A percentile compares a stretch with the other conserved stretches of the same genome.
phyloP scores from a whole-genome alignment of 2,888 invertebrate genomes.

The Willowsia nigromaculata region DNA sequence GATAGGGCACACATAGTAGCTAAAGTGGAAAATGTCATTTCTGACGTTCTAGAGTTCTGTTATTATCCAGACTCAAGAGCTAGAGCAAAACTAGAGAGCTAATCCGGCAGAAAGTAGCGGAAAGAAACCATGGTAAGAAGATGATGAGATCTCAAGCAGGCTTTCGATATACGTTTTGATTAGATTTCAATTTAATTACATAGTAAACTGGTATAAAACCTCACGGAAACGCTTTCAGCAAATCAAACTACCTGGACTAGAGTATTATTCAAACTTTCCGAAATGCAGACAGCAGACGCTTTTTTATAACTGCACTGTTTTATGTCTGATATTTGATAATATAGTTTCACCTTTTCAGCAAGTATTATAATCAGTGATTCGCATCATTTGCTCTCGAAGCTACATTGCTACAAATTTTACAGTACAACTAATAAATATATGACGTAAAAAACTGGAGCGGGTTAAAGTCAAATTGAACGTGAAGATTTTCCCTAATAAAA shows the following conservation, averaged over 20 bases:
- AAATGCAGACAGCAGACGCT: too few species aligned
- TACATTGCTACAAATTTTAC: not conserved
- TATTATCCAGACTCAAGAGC: constrained; percentile 6
- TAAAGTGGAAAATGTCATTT: constrained; percentile 16
- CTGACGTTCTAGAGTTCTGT: constrained; percentile 4
- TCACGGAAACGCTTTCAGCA: too few species aligned
- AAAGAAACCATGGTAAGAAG: not conserved
- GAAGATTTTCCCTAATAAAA: constrained; percentile 9
- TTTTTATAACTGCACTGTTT: too few species aligned
- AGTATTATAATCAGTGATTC: not conserved
- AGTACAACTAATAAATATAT: not conserved
- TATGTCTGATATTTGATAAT: too few species aligned
- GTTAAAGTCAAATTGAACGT: not conserved
- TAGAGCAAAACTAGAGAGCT: not conserved
- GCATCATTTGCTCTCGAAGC: not conserved
- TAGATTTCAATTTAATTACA: not conserved
- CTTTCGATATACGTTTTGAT: not conserved
- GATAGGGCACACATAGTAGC: not conserved
- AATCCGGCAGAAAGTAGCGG: not conserved
- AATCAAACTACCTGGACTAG: too few species aligned
- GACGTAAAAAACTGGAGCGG: not conserved
- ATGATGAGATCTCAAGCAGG: not conserved
- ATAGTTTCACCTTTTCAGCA: too few species aligned
- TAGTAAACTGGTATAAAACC: not conserved
- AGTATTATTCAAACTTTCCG: too few species aligned